Percentiles rank a stretch among this genome's conserved stretches.
Conservation (phyloP, 2,888 invertebrate genomes). For the Cryptus viduatorius region DNA sequence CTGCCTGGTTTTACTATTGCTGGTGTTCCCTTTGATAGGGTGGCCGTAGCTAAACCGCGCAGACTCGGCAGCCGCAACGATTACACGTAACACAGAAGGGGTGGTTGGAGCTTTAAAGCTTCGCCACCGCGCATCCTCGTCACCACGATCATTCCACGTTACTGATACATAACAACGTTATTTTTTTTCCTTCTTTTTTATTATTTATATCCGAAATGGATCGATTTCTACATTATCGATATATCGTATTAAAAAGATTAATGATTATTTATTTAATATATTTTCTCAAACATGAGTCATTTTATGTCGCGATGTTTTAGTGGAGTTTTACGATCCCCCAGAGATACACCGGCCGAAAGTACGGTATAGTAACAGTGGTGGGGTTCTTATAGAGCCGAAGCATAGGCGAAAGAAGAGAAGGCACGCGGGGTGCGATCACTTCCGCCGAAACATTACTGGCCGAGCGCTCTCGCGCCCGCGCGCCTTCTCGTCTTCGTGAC, state of each 20-base stretch:
- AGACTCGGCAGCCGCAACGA: slow-evolving; percentile 49
- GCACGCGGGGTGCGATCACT: slow-evolving; percentile 54
- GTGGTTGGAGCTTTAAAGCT: slow-evolving; percentile 40
- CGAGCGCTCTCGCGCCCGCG: slow-evolving; percentile 46
- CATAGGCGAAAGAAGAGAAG: slow-evolving; percentile 2
- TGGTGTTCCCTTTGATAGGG: slow-evolving; percentile 7
- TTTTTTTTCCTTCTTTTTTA: not conserved
- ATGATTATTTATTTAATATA: no score
- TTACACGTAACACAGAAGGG: slow-evolving; percentile 40
- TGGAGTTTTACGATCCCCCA: no score
- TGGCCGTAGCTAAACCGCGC: slow-evolving; percentile 41
- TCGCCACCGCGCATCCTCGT: slow-evolving; percentile 50
- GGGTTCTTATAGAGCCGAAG: not conserved
- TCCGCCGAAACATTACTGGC: slow-evolving; percentile 60
- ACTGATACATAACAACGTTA: not conserved
- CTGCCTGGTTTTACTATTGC: slow-evolving; percentile 12
- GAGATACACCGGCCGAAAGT: no score
- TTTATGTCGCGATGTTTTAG: no score
- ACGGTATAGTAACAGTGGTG: no score
- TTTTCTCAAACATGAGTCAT: no score
- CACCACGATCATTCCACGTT: slow-evolving; percentile 20
- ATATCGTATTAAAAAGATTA: not conserved
- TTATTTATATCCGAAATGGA: not conserved
- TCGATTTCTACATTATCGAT: not conserved
- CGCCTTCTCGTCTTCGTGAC: slow-evolving; percentile 7